A percentile compares a stretch with the other conserved stretches of the same genome.
Evolutionary conservation across 2,888 invertebrate genomes (phyloP).

Genomic region (Tillus elongatus): DNA sequence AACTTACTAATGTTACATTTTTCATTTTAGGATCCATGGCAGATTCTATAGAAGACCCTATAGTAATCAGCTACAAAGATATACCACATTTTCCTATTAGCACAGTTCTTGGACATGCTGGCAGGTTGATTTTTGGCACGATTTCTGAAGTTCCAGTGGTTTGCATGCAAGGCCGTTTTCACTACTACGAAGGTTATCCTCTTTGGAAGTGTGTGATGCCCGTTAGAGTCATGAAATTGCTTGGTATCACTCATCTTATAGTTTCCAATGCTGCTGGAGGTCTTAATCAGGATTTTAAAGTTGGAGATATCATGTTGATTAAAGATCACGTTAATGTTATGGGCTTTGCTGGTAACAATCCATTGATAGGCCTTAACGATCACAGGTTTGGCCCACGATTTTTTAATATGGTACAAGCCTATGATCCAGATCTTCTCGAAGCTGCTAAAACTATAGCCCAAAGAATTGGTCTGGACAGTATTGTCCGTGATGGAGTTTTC

Average conservation of each 20-base stretch:
- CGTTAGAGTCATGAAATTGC: constrained; percentile 83
- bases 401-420: constrained; percentile 77
- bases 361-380: constrained; percentile 83
- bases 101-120: constrained; percentile 80
- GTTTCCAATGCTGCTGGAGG: constrained; percentile 92
- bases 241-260: constrained; percentile 70
- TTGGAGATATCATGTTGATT: constrained; percentile 91
- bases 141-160: constrained; percentile 68
- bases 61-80: constrained; percentile 68
- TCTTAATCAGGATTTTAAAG: constrained; percentile 68
- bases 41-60: constrained; percentile 53
- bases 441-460: constrained; percentile 60
- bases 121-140: constrained; percentile 77
- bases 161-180: constrained; percentile 91
- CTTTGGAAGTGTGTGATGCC: constrained; percentile 83
- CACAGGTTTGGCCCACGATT: constrained; percentile 82
- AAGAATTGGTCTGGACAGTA: constrained; percentile 54
- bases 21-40: constrained; percentile 60
- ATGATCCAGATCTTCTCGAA: constrained; percentile 60
- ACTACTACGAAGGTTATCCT: constrained; percentile 89
- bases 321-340: constrained; percentile 93
- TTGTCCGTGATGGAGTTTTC: constrained; percentile 77
- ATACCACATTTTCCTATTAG: constrained; percentile 88
- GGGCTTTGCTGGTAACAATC: constrained; percentile 83
- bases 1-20: too few species aligned